Evolutionary conservation across 2,113 vertebrate genomes (phyloP), one percentile per base, ranked within the genome.

Genomic region (Serinus canaria): DNA sequence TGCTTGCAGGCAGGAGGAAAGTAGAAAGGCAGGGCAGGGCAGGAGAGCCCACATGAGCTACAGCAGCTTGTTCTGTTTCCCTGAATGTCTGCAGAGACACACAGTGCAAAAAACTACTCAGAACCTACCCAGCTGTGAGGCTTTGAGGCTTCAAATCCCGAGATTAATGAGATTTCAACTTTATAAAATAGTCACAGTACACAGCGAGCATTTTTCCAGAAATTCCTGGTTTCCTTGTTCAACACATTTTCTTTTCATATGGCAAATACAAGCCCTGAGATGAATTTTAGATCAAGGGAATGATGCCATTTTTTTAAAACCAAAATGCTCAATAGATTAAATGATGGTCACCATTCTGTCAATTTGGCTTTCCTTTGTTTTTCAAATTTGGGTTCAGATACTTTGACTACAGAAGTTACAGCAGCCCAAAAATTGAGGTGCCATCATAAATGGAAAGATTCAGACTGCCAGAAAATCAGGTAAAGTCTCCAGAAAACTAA

Each of bases 51-150:
- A 44, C 28, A 1, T 1, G 31, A 31, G 4, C 6, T 5, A 9
- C 58, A 37, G 58, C 13, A 67, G 10, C 17, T 11, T 1, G 0
- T 9, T 20, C 0, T 30, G 4, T 30, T 58, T 43, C 39, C 15
- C 67, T 67, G 13, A 47, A 23, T 20, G n/a, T 9, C 35, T 52
- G 9, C 4, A 25, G 2, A 58, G n/a, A 30, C 13, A 52, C 30
- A 14, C 13, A 55, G 18, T 9, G 25, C 30, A 68, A 63, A 72
- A 56, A 1, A 21, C 43, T 4, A 6, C 5, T 11, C n/a, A 72
- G 24, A 63, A 8, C 41, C 76, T 31, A 43, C 25, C 6, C 24
- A 49, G 20, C 46, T 82, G 24, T 13, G 55, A 81, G 50, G 30
- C 14, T 37, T 27, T 13, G 55, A 81, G 50, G 30, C 14, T 37